Evolutionary conservation across 2,113 vertebrate genomes (phyloP).

Genomic region (Phalacrocorax aristotelis): DNA sequence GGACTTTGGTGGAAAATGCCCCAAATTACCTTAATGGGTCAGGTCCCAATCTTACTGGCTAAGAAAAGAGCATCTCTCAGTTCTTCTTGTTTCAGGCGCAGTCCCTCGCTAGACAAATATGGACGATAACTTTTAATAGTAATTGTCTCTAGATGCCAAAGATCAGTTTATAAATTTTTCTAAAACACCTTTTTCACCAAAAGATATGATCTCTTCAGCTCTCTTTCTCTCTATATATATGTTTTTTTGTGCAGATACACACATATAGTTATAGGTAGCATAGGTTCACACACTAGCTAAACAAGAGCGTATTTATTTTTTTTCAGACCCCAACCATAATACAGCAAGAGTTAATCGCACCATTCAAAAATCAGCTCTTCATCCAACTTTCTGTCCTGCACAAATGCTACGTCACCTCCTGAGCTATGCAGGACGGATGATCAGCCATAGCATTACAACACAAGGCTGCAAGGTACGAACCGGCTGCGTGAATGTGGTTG

Average conservation of each 20-base stretch:
- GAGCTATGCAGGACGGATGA: neutral
- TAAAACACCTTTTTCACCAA: neutral
- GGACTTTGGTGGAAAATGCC: neutral
- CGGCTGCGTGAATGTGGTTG: rapidly evolving
- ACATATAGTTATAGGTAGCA: no score
- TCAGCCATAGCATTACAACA: neutral
- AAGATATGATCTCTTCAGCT: neutral
- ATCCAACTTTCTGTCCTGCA: neutral
- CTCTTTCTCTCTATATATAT: rapidly evolving
- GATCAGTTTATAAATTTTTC: neutral
- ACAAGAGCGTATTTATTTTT: rapidly evolving
- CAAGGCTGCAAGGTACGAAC: neutral
- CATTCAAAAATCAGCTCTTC: neutral
- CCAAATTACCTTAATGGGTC: neutral
- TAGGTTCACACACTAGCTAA: neutral
- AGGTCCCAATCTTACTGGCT: neutral
- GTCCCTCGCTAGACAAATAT: neutral
- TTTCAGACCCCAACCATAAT: rapidly evolving
- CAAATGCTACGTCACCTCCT: neutral
- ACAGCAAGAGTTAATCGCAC: neutral
- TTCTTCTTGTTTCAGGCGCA: neutral
- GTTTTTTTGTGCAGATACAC: neutral
- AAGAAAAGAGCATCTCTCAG: neutral
- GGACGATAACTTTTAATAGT: neutral
- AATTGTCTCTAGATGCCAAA: neutral